Base-by-base conservation (phyloP, 2,888 invertebrate species). In the Sericinus montela region DNA sequence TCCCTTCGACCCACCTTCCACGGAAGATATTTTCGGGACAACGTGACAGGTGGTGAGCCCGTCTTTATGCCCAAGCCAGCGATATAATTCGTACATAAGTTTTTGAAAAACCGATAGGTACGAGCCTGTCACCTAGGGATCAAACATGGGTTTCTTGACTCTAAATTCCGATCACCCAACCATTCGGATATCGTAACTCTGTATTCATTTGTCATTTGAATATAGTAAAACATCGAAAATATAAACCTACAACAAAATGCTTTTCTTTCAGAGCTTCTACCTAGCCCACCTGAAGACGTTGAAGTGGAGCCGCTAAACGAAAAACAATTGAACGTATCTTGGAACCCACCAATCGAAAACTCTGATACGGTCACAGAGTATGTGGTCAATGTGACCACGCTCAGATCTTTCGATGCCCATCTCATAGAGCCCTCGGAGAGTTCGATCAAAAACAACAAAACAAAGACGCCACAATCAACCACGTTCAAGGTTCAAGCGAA, bases 221-320 rank as follows among this genome's bases (percentile, higher is more conserved):
- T 19, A 29, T n/a, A n/a, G n/a, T n/a, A n/a, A n/a, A n/a, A n/a
- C n/a, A n/a, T 4, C n/a, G 29, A n/a, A n/a, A 29, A 29, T n/a
- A 4, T n/a, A 4, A 29, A 9, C 29, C n/a, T 13, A 1, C 6
- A 9, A 35, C 6, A 36, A 0, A 19, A n/a, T 19, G 3, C 44
- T 45, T 34, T 52, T 39, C 39, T 74, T 70, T 4, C 80, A 94
- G 94, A 94, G 77, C 81, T 94, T 1, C 87, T 96, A 23, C 95
- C 96, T 41, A 94, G 94, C 63, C 91, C 92, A 41, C 95, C 96
- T 14, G 90, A 92, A 72, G 90, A 92, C 54, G 90, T 95, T 0
- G 92, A 92, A 75, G 93, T 94, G 1, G 94, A 94, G 61, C 91
- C 94, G 6, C 70, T 94, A 8, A 93, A 93, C 36, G 94, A 95